Percentiles rank a stretch among this genome's conserved stretches.
phyloP scores from a whole-genome alignment of 2,888 invertebrate species.

The Anthophora plumipes region DNA sequence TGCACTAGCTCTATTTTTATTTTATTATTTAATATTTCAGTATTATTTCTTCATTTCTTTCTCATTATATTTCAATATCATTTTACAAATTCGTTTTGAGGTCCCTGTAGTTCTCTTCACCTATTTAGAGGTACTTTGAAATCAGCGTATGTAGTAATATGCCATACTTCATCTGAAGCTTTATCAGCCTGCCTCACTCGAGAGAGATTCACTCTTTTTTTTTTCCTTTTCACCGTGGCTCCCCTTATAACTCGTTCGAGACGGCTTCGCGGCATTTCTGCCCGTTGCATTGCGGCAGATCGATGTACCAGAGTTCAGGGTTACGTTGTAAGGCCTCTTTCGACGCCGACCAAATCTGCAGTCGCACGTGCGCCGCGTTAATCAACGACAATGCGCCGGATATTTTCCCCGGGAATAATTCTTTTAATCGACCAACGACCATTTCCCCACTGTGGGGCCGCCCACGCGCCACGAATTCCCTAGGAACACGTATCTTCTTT shows the following conservation, averaged over 20 bases:
- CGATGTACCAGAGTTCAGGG: constrained; percentile 69
- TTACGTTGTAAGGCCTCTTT: constrained; percentile 67
- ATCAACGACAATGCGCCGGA: constrained; percentile 12
- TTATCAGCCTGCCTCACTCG: background rate
- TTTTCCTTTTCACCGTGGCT: constrained; percentile 23
- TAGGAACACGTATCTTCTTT: background rate
- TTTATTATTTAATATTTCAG: background rate
- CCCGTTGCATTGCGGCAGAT: constrained; percentile 58
- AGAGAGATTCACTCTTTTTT: constrained; percentile 14
- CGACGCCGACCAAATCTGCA: constrained; percentile 51
- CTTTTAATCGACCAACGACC: background rate
- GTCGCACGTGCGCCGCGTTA: constrained; percentile 37
- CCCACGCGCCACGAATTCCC: no score
- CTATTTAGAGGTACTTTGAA: background rate
- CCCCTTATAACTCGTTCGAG: constrained; percentile 9
- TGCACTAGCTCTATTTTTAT: background rate
- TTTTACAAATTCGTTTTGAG: no score
- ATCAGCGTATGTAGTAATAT: background rate
- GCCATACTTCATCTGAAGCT: background rate
- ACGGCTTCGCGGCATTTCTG: constrained; percentile 23
- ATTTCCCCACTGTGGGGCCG: background rate
- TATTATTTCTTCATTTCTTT: background rate
- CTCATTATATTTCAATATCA: background rate
- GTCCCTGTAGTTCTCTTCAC: no score
- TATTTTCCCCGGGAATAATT: background rate